phyloP scores from a whole-genome alignment of 2,888 invertebrate species.

The Asteroscopus sphinx region DNA sequence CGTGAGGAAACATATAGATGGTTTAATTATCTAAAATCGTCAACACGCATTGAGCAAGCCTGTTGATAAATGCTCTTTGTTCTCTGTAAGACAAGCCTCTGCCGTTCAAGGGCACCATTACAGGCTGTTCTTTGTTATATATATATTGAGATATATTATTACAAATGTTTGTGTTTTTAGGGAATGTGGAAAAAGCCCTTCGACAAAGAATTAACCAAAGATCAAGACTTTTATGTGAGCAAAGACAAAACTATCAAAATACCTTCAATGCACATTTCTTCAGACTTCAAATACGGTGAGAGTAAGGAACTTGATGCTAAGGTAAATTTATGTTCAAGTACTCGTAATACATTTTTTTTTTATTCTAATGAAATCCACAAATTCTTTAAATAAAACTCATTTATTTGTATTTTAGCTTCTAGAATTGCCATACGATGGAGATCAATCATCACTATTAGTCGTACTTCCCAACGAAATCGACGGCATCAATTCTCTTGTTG shows the following conservation, averaged over 20 bases:
- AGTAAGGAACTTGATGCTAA: conserved; percentile 75
- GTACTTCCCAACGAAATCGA: conserved; percentile 92
- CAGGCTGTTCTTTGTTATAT: neutral
- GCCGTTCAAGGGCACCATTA: too few relatives aligned
- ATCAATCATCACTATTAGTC: conserved; percentile 92
- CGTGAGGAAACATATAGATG: too few relatives aligned
- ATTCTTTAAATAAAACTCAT: too few relatives aligned
- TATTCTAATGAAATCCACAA: too few relatives aligned
- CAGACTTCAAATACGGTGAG: conserved; percentile 78
- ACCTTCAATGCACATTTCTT: conserved; percentile 91
- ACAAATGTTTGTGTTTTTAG: conserved; percentile 62
- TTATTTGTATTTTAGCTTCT: conserved; percentile 86
- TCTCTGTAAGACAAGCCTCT: too few relatives aligned
- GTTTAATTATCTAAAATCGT: too few relatives aligned
- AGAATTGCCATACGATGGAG: conserved; percentile 93
- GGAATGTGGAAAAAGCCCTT: conserved; percentile 93
- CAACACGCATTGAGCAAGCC: too few relatives aligned
- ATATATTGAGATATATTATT: too few relatives aligned
- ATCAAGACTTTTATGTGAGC: conserved; percentile 91
- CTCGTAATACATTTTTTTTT: neutral
- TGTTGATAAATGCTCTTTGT: too few relatives aligned
- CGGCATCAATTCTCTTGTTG: conserved; percentile 91
- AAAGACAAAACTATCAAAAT: conserved; percentile 89
- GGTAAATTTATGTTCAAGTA: too few relatives aligned
- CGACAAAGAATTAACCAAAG: conserved; percentile 83